Conservation (phyloP, 2,888 invertebrate species). For the Camponotus fellah region DNA sequence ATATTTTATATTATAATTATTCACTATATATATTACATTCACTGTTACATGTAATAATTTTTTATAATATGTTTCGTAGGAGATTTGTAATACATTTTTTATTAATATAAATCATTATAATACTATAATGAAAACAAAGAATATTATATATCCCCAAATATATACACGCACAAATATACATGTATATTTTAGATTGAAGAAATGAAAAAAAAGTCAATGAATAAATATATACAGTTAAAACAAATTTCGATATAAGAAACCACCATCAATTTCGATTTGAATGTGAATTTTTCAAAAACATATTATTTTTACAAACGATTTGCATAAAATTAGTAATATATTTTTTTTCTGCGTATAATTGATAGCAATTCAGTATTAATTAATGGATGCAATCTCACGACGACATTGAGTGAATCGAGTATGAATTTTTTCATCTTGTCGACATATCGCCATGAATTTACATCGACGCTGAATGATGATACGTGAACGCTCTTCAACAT, state of each 20-base stretch:
- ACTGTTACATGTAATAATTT: not conserved
- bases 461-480: slow-evolving; percentile 70
- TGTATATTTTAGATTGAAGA: not conserved
- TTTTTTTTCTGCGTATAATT: not conserved
- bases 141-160: not conserved
- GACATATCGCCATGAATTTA: slow-evolving; percentile 36
- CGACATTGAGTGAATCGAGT: slow-evolving; percentile 47
- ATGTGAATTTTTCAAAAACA: not conserved
- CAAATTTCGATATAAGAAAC: not conserved
- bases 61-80: not conserved
- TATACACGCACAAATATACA: not conserved
- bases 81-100: not conserved
- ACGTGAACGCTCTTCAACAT: slow-evolving; percentile 73
- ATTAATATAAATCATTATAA: too few species aligned
- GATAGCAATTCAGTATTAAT: slow-evolving; percentile 9
- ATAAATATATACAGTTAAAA: not conserved
- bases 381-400: slow-evolving; percentile 8
- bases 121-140: not conserved
- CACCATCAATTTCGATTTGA: not conserved
- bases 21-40: not conserved
- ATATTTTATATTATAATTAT: not conserved
- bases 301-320: not conserved
- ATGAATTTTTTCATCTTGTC: slow-evolving; percentile 52
- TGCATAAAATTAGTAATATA: not conserved
- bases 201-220: not conserved